Conservation (phyloP, 2,888 invertebrate genomes). For the Nomada ferruginata region DNA sequence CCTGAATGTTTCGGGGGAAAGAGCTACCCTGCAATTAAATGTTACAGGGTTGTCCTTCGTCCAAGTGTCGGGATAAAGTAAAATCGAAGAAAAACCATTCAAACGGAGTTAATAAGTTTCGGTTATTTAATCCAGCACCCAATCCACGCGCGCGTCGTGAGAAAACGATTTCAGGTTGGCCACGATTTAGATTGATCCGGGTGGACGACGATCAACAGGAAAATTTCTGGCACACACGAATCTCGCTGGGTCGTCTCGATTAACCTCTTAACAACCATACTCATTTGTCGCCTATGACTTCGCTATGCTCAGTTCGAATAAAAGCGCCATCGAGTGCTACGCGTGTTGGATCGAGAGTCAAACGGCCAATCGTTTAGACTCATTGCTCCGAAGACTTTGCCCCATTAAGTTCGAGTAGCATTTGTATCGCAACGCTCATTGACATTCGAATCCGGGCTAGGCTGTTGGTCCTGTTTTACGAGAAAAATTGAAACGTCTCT, state of each 20-base stretch:
- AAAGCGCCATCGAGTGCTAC: slow-evolving; percentile 13
- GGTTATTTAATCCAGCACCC: slow-evolving; percentile 25
- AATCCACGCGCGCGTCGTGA: slow-evolving; percentile 51
- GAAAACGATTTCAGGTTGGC: slow-evolving; percentile 50
- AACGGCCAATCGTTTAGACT: slow-evolving; percentile 24
- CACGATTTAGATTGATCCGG: slow-evolving; percentile 40
- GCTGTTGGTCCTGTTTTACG: neutral
- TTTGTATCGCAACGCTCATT: neutral
- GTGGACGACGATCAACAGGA: slow-evolving; percentile 37
- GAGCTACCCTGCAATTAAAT: too few species aligned
- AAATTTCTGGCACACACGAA: slow-evolving; percentile 53
- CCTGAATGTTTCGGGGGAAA: too few species aligned
- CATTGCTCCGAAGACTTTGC: slow-evolving; percentile 1
- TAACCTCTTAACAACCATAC: slow-evolving; percentile 53
- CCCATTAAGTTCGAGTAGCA: neutral
- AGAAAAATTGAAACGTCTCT: neutral
- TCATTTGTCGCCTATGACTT: slow-evolving; percentile 56
- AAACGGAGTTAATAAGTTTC: neutral
- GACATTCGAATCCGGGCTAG: neutral
- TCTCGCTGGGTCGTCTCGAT: slow-evolving; percentile 52
- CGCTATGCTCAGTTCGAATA: slow-evolving; percentile 48
- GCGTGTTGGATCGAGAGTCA: slow-evolving; percentile 35
- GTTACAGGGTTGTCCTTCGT: too few species aligned
- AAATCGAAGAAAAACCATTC: too few species aligned
- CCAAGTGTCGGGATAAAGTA: too few species aligned